A percentile compares a stretch with the other conserved stretches of the same genome.
phyloP scores from a whole-genome alignment of 2,888 invertebrate species.

The Orgyia antiqua region DNA sequence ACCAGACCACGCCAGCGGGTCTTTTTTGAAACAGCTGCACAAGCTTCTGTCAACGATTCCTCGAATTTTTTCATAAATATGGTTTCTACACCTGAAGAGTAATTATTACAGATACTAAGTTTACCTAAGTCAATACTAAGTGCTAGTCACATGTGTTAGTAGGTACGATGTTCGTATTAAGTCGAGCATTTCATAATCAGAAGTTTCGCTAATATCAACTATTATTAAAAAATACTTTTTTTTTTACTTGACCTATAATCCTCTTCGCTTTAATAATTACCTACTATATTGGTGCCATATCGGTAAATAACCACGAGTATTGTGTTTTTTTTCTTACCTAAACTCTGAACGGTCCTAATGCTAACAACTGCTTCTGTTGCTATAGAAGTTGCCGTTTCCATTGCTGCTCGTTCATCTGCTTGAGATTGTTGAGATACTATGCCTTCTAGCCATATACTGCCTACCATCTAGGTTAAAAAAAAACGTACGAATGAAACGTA shows the following conservation, averaged over 20 bases:
- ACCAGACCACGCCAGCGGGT: constrained; percentile 83
- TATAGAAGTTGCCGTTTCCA: constrained; percentile 80
- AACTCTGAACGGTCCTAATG: constrained; percentile 81
- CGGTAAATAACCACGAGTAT: too few relatives aligned
- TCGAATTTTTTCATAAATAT: constrained; percentile 77
- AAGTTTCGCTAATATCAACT: too few relatives aligned
- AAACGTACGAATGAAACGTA: too few relatives aligned
- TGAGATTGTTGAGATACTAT: constrained; percentile 78
- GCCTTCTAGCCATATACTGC: constrained; percentile 80
- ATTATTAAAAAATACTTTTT: too few relatives aligned
- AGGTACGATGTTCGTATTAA: too few relatives aligned
- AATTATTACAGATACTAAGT: too few relatives aligned
- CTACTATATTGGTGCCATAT: too few relatives aligned
- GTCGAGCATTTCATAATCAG: too few relatives aligned
- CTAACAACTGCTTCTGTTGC: constrained; percentile 83
- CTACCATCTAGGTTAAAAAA: constrained; percentile 55
- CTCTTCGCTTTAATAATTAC: too few relatives aligned
- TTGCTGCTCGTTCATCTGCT: constrained; percentile 77
- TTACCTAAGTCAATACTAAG: too few relatives aligned
- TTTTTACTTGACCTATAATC: too few relatives aligned
- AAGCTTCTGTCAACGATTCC: constrained; percentile 65
- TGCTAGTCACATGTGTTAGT: too few relatives aligned
- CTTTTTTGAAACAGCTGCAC: constrained; percentile 73
- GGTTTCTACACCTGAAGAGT: constrained; percentile 69
- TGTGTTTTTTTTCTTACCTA: constrained; percentile 72